Percentiles rank a stretch among this genome's conserved stretches.
These are phyloP conservation scores for Halcyon malimbica DNA, from an alignment of 2,113 vertebrate species.

Conservation along the genomic window DNA sequence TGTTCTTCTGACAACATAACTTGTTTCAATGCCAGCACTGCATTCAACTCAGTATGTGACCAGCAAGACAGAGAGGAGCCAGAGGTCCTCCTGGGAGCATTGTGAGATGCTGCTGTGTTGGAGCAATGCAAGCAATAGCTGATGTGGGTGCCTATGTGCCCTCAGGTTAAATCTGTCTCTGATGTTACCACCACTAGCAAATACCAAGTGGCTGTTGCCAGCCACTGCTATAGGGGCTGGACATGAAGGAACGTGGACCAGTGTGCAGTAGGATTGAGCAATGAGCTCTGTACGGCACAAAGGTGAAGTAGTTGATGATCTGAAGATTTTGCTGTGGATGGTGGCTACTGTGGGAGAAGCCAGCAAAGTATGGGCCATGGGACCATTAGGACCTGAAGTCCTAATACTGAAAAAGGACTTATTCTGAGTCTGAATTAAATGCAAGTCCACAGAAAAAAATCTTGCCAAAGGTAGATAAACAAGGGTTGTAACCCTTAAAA, in stretches of 20 bases:
- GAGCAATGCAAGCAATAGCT: neutral
- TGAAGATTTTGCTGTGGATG: neutral
- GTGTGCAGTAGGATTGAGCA: neutral
- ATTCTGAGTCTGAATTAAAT: neutral
- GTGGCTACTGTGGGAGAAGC: neutral
- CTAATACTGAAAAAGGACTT: neutral
- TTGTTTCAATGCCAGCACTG: neutral
- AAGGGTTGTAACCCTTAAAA: neutral
- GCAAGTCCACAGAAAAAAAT: neutral
- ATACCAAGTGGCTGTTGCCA: neutral
- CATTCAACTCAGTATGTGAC: accelerated
- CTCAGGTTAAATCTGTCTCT: neutral
- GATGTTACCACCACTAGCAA: neutral
- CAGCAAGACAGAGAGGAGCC: neutral
- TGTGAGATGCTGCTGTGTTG: neutral
- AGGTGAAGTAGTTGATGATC: neutral
- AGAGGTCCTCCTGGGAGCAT: neutral
- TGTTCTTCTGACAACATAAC: neutral
- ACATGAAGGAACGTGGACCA: neutral
- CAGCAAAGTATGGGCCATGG: neutral
- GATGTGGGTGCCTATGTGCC: neutral
- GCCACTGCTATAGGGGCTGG: neutral
- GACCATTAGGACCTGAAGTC: neutral
- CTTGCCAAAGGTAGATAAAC: neutral
- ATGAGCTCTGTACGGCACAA: neutral